A percentile compares a stretch with the other conserved stretches of the same genome.
Evolutionary conservation across 2,113 vertebrate species (phyloP).

Genomic region (Semnornis frantzii): DNA sequence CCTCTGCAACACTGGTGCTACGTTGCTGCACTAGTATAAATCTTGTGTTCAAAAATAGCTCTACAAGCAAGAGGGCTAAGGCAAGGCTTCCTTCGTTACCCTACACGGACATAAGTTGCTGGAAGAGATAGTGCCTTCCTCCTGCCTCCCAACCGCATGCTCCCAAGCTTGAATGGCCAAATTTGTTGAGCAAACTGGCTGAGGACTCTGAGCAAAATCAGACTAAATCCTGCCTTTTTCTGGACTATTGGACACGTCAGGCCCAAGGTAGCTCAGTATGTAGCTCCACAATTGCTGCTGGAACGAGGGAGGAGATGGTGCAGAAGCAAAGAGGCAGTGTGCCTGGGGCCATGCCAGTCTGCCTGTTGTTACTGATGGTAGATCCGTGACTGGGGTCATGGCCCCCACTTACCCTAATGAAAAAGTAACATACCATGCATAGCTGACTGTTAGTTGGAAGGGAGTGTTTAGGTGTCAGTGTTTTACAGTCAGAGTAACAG

Average conservation of each 20-base stretch:
- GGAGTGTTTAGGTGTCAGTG: neutral
- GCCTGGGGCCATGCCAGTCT: neutral
- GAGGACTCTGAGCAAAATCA: neutral
- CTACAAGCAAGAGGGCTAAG: neutral
- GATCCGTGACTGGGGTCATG: neutral
- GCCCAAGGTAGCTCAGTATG: neutral
- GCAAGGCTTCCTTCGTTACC: neutral
- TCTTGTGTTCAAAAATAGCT: neutral
- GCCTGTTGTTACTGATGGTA: neutral
- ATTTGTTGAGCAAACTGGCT: neutral
- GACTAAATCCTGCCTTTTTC: neutral
- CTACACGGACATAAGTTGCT: neutral
- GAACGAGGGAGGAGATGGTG: neutral
- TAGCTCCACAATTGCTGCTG: neutral
- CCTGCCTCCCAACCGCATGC: neutral
- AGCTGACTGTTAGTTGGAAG: neutral
- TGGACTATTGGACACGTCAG: neutral
- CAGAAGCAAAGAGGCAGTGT: neutral
- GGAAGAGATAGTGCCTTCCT: neutral
- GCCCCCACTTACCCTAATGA: neutral
- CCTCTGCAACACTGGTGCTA: neutral
- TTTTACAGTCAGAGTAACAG: neutral
- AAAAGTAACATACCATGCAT: neutral
- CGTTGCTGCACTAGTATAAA: neutral
- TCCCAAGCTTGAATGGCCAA: neutral